Conservation (phyloP, 92 coral and sea anemone species). For the Paragorgia papillata region DNA sequence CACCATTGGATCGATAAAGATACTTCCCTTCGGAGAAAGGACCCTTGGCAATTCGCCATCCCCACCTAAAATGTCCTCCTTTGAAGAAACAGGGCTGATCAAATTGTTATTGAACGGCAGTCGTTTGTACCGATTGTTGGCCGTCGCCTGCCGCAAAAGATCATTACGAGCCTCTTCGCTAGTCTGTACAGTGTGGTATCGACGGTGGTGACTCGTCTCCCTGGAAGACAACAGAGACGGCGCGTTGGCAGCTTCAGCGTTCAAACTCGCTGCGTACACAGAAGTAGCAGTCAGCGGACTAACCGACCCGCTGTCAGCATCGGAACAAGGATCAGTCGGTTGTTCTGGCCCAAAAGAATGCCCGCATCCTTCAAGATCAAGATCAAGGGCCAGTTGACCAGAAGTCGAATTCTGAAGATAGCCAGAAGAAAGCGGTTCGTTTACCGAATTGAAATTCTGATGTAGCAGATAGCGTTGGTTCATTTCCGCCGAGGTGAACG, state of each 20-base stretch:
- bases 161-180: constrained; percentile 92
- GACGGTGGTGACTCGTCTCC: constrained; percentile 76
- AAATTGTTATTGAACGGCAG: constrained; percentile 91
- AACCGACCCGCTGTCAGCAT: constrained; percentile 56
- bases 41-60: constrained; percentile 68
- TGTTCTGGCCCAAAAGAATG: constrained; percentile 18
- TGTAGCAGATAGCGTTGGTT: constrained; percentile 25
- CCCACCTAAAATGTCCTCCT: constrained; percentile 67
- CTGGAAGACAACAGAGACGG: constrained; percentile 54
- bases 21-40: constrained; percentile 82
- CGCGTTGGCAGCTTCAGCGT: constrained; percentile 65
- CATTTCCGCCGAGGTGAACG: neutral
- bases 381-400: constrained; percentile 11
- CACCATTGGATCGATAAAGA: constrained; percentile 69
- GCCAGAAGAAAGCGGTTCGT: constrained; percentile 19
- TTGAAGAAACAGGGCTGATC: constrained; percentile 63
- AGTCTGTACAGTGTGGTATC: constrained; percentile 91
- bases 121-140: constrained; percentile 84
- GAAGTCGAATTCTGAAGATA: constrained; percentile 8
- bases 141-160: constrained; percentile 82
- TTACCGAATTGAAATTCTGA: constrained; percentile 19
- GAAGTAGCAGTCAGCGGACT: constrained; percentile 68
- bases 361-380: constrained; percentile 22
- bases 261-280: constrained; percentile 61
- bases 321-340: constrained; percentile 47